These are phyloP conservation scores for Astatoreochromis straeleni DNA, from an alignment of 2,113 vertebrate species.

Conservation along the genomic window DNA sequence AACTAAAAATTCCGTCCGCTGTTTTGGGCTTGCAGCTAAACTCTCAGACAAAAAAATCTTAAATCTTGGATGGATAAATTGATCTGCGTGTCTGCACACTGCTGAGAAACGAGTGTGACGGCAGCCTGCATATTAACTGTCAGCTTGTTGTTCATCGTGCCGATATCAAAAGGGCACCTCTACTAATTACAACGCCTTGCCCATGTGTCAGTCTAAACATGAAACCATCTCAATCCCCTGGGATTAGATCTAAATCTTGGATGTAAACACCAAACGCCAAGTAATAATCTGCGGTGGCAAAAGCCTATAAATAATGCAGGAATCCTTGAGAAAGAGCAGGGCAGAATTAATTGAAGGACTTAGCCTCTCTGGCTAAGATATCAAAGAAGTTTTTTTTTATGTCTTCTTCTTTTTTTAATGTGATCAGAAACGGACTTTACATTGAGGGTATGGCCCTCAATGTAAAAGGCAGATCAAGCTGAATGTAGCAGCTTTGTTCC, in stretches of 20 bases:
- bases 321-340: slow-evolving; percentile 27
- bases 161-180: slow-evolving; percentile 47
- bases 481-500: background rate
- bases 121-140: background rate
- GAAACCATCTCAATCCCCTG: slow-evolving; percentile 34
- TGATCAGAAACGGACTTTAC: slow-evolving; percentile 15
- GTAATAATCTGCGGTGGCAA: slow-evolving; percentile 50
- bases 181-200: slow-evolving; percentile 38
- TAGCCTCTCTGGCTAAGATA: slow-evolving; percentile 8
- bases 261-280: slow-evolving; percentile 59
- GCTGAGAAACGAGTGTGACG: background rate
- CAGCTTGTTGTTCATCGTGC: slow-evolving; percentile 11
- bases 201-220: slow-evolving; percentile 48
- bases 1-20: background rate
- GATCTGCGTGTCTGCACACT: background rate
- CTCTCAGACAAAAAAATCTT: background rate
- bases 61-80: background rate
- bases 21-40: background rate
- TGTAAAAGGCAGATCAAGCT: background rate
- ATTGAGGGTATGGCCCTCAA: background rate
- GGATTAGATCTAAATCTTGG: slow-evolving; percentile 59
- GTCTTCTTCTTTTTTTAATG: background rate
- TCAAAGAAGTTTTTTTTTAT: slow-evolving; percentile 20
- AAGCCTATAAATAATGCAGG: slow-evolving; percentile 63
- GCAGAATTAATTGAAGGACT: slow-evolving; percentile 62